Evolutionary conservation across 2,113 vertebrate genomes (phyloP).

Genomic region (Leptobrachium leishanense): DNA sequence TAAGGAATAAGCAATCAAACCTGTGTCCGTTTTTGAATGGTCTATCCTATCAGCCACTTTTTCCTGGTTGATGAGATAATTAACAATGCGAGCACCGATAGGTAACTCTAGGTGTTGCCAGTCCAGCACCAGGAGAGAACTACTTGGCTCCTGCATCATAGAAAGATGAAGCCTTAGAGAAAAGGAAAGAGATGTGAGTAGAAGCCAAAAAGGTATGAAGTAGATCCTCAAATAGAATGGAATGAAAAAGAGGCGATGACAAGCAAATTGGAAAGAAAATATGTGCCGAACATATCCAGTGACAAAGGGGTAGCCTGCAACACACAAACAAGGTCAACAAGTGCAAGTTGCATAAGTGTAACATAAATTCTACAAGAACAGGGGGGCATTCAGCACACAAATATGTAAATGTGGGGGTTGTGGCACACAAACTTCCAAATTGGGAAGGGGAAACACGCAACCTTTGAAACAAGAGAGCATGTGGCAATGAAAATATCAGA

Average conservation of each 20-base stretch:
- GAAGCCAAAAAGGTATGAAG: background rate
- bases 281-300: background rate
- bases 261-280: too few species aligned
- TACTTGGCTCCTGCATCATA: constrained; percentile 89
- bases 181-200: constrained; percentile 9
- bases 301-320: background rate
- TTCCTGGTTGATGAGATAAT: constrained; percentile 96
- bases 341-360: too few species aligned
- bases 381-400: too few species aligned
- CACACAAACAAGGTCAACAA: background rate
- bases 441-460: too few species aligned
- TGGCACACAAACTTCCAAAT: too few species aligned
- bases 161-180: constrained; percentile 83
- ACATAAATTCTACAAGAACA: too few species aligned
- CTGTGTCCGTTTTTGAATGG: constrained; percentile 96
- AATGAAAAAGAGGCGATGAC: too few species aligned
- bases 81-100: constrained; percentile 89
- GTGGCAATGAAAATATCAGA: too few species aligned
- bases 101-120: constrained; percentile 93
- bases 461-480: background rate
- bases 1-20: constrained; percentile 61
- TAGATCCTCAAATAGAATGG: background rate
- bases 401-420: too few species aligned
- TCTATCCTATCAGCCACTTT: constrained; percentile 92
- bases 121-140: constrained; percentile 91